Evolutionary conservation across 30 jellyfish, hydroid and myxozoan genomes (phyloP).

Genomic region (Chrysaora quinquecirrha): DNA sequence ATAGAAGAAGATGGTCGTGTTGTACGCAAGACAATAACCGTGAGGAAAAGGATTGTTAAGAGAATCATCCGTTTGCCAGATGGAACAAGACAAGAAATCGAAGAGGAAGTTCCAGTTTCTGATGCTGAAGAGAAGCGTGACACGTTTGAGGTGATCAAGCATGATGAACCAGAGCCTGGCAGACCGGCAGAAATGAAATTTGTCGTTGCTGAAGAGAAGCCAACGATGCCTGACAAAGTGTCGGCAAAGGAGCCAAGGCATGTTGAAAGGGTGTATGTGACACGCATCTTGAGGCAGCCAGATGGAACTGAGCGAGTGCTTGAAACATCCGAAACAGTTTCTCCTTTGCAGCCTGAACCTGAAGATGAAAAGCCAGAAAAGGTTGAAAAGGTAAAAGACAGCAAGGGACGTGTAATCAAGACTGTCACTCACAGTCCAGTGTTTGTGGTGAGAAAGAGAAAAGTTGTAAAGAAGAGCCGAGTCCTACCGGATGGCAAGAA

Average conservation of each 20-base stretch:
- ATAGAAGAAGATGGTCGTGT: no score
- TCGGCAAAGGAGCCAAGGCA: background rate
- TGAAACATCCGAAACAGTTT: slow-evolving; percentile 7
- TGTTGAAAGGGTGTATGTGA: slow-evolving; percentile 7
- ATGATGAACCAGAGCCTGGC: no score
- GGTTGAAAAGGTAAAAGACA: background rate
- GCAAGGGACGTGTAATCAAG: slow-evolving; percentile 17
- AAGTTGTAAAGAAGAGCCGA: slow-evolving; percentile 16
- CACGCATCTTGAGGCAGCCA: slow-evolving; percentile 1
- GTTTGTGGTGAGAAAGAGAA: slow-evolving; percentile 33
- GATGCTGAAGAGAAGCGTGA: no score
- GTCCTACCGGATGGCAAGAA: slow-evolving; percentile 40
- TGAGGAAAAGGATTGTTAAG: no score
- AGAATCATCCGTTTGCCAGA: no score
- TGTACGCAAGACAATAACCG: no score
- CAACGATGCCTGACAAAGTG: background rate
- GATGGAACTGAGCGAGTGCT: slow-evolving; percentile 16
- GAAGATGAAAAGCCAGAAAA: slow-evolving; percentile 3
- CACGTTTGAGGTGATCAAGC: no score
- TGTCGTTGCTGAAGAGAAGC: background rate
- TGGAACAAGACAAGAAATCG: no score
- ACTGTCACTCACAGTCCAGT: slow-evolving; percentile 22
- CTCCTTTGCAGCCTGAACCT: slow-evolving; percentile 1
- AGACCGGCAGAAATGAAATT: background rate
- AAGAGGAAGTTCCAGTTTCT: no score